These are phyloP conservation scores for Dinocampus coccinellae DNA, from an alignment of 2,888 invertebrate genomes.

Conservation along the genomic window DNA sequence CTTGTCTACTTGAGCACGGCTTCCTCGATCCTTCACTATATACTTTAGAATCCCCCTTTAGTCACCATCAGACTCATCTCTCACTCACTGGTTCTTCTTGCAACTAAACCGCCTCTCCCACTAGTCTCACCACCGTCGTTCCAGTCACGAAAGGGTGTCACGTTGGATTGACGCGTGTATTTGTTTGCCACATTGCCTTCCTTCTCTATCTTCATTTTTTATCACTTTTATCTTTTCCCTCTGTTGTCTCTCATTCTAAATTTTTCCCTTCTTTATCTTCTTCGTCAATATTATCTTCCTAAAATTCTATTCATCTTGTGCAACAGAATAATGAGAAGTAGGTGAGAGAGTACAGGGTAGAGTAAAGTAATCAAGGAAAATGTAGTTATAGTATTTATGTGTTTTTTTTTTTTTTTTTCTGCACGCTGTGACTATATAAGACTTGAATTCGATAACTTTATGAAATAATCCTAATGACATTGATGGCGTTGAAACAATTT, in stretches of 20 bases:
- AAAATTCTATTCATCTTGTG: not conserved
- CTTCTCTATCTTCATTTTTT: not conserved
- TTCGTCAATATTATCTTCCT: constrained; percentile 16
- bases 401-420: too few species aligned
- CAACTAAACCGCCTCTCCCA: constrained; percentile 25
- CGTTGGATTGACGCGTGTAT: constrained; percentile 61
- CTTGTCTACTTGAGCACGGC: constrained; percentile 69
- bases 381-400: too few species aligned
- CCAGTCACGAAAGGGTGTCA: constrained; percentile 58
- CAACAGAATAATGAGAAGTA: not conserved
- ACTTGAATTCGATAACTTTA: too few species aligned
- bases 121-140: constrained; percentile 37
- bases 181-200: constrained; percentile 58
- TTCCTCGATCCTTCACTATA: constrained; percentile 61
- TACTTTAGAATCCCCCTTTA: constrained; percentile 56
- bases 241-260: too few species aligned
- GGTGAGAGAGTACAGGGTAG: too few species aligned
- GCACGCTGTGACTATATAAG: too few species aligned
- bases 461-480: too few species aligned
- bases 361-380: not conserved
- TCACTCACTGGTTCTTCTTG: constrained; percentile 33
- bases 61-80: constrained; percentile 38
- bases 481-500: too few species aligned
- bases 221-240: too few species aligned
- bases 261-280: too few species aligned